Evolutionary conservation across 2,797 vertebrate genomes (phyloP), one percentile per base, ranked within the genome.

Genomic region (Protosalanx chinensis): DNA sequence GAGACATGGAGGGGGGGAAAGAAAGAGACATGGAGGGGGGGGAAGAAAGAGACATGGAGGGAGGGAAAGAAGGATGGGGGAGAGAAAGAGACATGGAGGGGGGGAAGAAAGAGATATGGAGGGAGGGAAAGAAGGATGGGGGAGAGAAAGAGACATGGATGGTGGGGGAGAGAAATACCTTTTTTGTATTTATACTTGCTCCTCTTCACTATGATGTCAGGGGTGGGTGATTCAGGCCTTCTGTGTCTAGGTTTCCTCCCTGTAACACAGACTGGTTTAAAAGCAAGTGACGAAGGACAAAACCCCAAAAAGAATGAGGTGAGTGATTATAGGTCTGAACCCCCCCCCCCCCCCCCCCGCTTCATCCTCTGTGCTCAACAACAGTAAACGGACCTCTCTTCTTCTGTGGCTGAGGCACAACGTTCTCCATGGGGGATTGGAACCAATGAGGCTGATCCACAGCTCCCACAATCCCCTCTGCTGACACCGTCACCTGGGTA

Each of bases 111-210:
- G 23, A 27, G 23, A 27, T 27, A 27, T 27, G 23, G 23, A 27
- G 23, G 23, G 23, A 27, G 23, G 23, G 23, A 27, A 27, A 27
- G 23, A 27, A 27, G 23, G 23, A 27, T 27, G 23, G 23, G 23
- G 23, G 23, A 27, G 23, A 27, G 23, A 27, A 27, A n/a, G 51
- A n/a, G 51, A 56, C 0, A 33, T 30, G 6, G 8, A 53, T 1
- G 16, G 23, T 29, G 29, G 30, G 1, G 20, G 56, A 35, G 33
- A 1, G n/a, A 23, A 23, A 3, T 91, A 98, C 97, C 97, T 92
- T 98, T 98, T 82, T 96, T 97, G 75, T 98, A 96, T 91, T 95
- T 97, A 75, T 98, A 96, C 91, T 95, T 98, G 87, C 90, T 94
- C 87, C 94, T 98, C 91, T 94, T 97, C 78, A 98, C 93, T 72